Percentiles rank a stretch among this genome's conserved stretches.
Conservation (phyloP, 2,113 vertebrate species). For the Nibea coibor region DNA sequence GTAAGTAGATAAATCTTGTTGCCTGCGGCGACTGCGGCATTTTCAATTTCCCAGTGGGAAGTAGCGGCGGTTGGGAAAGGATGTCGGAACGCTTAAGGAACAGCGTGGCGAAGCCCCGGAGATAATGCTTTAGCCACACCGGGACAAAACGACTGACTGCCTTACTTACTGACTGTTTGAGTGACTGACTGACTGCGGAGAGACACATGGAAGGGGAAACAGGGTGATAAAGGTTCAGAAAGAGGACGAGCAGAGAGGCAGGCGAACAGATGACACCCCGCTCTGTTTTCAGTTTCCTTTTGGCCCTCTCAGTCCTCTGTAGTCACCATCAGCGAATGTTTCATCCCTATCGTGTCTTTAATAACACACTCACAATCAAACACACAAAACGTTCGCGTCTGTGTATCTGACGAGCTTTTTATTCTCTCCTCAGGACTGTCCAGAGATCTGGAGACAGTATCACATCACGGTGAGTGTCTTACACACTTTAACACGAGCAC, state of each 20-base stretch:
- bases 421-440: conserved; percentile 87
- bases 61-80: conserved; percentile 72
- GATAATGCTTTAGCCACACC: conserved; percentile 82
- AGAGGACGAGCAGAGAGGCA: conserved; percentile 6
- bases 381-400: not conserved
- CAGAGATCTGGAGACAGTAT: conserved; percentile 99
- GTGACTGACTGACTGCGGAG: conserved; percentile 52
- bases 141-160: conserved; percentile 69
- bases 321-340: conserved; percentile 14
- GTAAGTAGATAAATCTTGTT: conserved; percentile 80
- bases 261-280: conserved; percentile 17
- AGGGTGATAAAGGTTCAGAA: conserved; percentile 21
- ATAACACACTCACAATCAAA: not conserved
- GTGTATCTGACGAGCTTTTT: conserved; percentile 1
- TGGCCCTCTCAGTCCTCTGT: not conserved
- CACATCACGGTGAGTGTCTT: conserved; percentile 93
- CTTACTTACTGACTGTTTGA: conserved; percentile 61
- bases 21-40: conserved; percentile 77
- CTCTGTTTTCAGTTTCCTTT: conserved; percentile 16
- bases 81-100: conserved; percentile 79
- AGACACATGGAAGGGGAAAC: not conserved
- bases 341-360: conserved; percentile 12
- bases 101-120: conserved; percentile 78
- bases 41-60: conserved; percentile 84
- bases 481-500: not conserved